phyloP scores from a whole-genome alignment of 2,797 vertebrate species.

The Sebastes oblongus region DNA sequence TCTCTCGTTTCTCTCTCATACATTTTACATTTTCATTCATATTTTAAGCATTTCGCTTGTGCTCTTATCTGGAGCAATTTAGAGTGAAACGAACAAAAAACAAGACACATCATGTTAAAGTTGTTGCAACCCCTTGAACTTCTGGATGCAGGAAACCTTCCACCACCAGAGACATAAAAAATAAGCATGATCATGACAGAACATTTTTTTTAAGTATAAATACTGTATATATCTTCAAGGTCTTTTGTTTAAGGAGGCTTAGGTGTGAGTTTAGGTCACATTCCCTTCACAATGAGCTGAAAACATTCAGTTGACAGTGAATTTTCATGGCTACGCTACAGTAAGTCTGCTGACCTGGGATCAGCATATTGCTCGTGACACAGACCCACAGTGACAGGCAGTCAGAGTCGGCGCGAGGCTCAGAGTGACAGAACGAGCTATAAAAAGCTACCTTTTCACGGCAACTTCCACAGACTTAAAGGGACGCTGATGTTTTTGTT shows the following conservation, averaged over 20 bases:
- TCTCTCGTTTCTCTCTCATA: constrained; percentile 56
- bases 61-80: constrained; percentile 45
- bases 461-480: constrained; percentile 56
- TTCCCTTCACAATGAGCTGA: constrained; percentile 28
- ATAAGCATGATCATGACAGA: not conserved
- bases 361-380: constrained; percentile 66
- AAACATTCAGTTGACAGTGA: constrained; percentile 38
- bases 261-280: constrained; percentile 1
- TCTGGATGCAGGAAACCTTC: not conserved
- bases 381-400: constrained; percentile 68
- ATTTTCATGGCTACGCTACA: constrained; percentile 38
- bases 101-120: not conserved
- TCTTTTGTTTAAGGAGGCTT: not conserved
- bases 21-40: constrained; percentile 69
- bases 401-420: constrained; percentile 55
- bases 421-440: constrained; percentile 62
- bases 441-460: constrained; percentile 67
- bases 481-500: constrained; percentile 3
- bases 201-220: not conserved
- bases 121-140: constrained; percentile 9
- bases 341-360: constrained; percentile 55
- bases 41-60: constrained; percentile 54
- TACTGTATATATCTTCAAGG: not conserved
- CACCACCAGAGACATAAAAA: not conserved
- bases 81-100: constrained; percentile 10